Conservation (phyloP, 2,888 invertebrate genomes). For the Synergus itoensis region DNA sequence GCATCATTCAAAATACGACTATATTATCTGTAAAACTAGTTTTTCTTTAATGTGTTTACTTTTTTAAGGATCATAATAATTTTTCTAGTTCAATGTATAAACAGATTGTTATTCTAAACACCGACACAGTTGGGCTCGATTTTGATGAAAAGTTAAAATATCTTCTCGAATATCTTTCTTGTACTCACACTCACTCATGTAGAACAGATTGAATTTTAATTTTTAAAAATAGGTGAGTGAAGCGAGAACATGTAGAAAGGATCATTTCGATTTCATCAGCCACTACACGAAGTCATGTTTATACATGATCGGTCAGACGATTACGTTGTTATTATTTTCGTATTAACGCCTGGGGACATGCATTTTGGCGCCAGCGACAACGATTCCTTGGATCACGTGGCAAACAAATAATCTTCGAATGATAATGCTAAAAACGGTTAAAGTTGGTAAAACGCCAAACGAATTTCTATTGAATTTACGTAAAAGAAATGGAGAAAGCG, state of each 20-base stretch:
- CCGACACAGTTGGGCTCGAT: too few relatives aligned
- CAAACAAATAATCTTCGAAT: background rate
- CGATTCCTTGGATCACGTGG: slow-evolving; percentile 1
- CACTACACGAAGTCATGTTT: slow-evolving; percentile 20
- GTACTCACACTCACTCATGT: too few relatives aligned
- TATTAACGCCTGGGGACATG: slow-evolving; percentile 17
- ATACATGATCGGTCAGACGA: slow-evolving; percentile 13
- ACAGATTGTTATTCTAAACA: too few relatives aligned
- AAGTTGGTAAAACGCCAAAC: background rate
- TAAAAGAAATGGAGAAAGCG: too few relatives aligned
- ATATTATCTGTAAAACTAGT: slow-evolving; percentile 17
- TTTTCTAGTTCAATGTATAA: background rate
- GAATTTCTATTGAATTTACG: background rate
- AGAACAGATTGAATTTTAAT: background rate
- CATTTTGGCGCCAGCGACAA: slow-evolving; percentile 22
- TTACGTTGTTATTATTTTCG: slow-evolving; percentile 31
- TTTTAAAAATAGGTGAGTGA: background rate
- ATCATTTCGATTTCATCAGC: slow-evolving; percentile 17
- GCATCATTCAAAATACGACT: slow-evolving; percentile 22
- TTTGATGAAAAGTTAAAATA: too few relatives aligned
- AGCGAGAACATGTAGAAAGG: background rate
- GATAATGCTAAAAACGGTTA: background rate
- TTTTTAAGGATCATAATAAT: too few relatives aligned
- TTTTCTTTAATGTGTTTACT: background rate
- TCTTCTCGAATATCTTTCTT: too few relatives aligned